Conservation (phyloP, 2,888 invertebrate genomes). For the Hipparchia semele region DNA sequence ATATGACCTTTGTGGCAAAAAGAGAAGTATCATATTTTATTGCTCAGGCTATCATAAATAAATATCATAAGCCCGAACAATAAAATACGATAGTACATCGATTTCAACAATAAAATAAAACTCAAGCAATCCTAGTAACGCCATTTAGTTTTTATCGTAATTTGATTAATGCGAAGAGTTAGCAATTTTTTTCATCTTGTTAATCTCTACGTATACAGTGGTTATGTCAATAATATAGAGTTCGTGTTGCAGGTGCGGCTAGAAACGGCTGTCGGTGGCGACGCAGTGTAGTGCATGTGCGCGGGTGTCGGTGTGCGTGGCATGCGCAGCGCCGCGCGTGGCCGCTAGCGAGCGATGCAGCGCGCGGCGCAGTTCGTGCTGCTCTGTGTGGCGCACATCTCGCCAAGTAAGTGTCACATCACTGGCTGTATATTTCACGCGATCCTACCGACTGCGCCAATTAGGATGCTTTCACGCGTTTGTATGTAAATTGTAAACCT, state of each 20-base stretch:
- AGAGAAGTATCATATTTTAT: too few relatives aligned
- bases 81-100: too few relatives aligned
- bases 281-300: constrained; percentile 40
- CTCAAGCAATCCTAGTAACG: too few relatives aligned
- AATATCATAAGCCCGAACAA: too few relatives aligned
- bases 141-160: too few relatives aligned
- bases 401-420: constrained; percentile 44
- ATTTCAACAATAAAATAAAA: too few relatives aligned
- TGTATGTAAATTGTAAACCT: too few relatives aligned
- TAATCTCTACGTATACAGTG: background rate
- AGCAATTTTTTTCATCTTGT: too few relatives aligned
- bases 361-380: constrained; percentile 65
- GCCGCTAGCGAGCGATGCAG: constrained; percentile 66
- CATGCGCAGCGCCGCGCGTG: constrained; percentile 54
- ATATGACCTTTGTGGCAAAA: too few relatives aligned
- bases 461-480: too few relatives aligned
- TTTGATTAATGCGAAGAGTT: background rate
- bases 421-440: background rate
- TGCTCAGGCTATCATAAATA: too few relatives aligned
- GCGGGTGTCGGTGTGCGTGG: constrained; percentile 42
- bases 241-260: constrained; percentile 4
- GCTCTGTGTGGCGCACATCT: constrained; percentile 63
- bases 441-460: background rate
- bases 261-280: constrained; percentile 18
- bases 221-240: background rate